phyloP scores from a whole-genome alignment of 2,113 vertebrate genomes.

The Lepus timidus region DNA sequence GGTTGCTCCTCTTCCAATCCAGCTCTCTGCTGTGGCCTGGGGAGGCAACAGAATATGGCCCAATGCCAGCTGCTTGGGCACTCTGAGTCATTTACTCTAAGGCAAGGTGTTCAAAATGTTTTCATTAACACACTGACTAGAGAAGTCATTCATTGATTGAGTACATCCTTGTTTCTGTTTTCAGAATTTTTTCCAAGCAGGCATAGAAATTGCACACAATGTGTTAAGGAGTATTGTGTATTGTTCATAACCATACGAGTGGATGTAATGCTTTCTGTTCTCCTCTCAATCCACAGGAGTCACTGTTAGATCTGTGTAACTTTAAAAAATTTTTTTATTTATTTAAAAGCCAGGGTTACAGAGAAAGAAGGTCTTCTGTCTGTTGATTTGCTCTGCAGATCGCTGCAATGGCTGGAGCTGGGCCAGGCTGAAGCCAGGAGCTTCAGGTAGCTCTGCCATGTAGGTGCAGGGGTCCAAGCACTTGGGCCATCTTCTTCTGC shows the following conservation, averaged over 20 bases:
- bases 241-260: constrained; percentile 38
- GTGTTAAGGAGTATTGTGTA: neutral
- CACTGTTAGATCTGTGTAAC: neutral
- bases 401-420: no score
- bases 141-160: constrained; percentile 45
- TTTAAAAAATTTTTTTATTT: neutral
- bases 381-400: no score
- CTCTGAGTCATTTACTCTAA: constrained; percentile 52
- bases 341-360: no score
- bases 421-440: no score
- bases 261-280: neutral
- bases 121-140: constrained; percentile 67
- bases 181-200: constrained; percentile 43
- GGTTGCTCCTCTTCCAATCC: no score
- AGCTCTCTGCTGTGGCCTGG: no score
- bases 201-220: neutral
- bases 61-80: neutral
- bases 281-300: neutral
- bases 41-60: no score
- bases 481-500: no score
- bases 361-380: no score
- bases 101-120: neutral
- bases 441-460: no score
- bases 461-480: no score
- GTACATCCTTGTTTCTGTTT: neutral